Percentiles rank a stretch among this genome's conserved stretches.
These are phyloP conservation scores for Lacerta agilis DNA, from an alignment of 2,797 vertebrate species.

Conservation along the genomic window DNA sequence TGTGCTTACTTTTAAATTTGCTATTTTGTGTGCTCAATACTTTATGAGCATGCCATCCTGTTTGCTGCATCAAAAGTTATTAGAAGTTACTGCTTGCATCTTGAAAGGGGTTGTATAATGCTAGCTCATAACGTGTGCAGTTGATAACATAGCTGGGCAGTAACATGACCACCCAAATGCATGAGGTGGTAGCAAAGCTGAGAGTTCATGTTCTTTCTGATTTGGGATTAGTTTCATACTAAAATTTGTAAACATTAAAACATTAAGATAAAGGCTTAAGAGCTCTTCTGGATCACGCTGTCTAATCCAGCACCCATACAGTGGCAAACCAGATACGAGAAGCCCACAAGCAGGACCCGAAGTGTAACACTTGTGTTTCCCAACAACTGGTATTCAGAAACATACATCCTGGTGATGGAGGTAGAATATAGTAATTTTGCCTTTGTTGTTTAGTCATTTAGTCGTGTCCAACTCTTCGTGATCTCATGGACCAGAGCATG, in stretches of 20 bases:
- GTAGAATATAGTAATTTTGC: no score
- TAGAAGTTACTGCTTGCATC: slow-evolving; percentile 57
- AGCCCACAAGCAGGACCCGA: no score
- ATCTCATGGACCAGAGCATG: no score
- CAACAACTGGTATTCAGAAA: no score
- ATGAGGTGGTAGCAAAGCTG: not conserved
- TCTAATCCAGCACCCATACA: no score
- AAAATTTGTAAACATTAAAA: not conserved
- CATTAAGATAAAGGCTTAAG: no score
- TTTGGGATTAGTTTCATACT: not conserved
- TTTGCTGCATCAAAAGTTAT: slow-evolving; percentile 56
- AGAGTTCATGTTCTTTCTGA: not conserved
- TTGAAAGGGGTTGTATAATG: not conserved
- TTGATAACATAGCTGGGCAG: not conserved
- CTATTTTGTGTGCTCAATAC: slow-evolving; percentile 62
- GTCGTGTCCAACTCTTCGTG: no score
- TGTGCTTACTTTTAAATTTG: not conserved
- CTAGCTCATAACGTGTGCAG: not conserved
- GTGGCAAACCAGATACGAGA: no score
- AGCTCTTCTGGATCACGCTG: no score
- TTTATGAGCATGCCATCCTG: slow-evolving; percentile 69
- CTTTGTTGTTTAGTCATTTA: no score
- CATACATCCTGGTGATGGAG: no score
- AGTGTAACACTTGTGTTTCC: no score
- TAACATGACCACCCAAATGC: not conserved